Base-by-base conservation (phyloP, 1,140 invertebrate species). In the Pseudoatta argentina region DNA sequence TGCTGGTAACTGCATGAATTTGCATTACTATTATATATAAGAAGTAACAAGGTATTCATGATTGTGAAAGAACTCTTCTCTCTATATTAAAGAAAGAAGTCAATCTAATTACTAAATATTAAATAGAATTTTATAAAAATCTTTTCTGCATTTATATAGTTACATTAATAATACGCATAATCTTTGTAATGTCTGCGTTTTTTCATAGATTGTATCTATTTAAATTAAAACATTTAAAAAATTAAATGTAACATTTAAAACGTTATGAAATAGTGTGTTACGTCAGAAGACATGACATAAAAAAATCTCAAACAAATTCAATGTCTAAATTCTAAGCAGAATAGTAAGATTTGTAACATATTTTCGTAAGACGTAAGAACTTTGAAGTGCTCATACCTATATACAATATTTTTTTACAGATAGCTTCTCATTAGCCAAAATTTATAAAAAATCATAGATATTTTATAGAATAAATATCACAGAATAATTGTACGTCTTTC, bases 11-110 rank as follows among this genome's bases (percentile, higher is more conserved):
- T 21, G 21, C 21, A 27, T 67, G 10, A 30, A 53, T 78, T 64
- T 30, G 48, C 12, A 67, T 78, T 66, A 21, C 5, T 51, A 51
- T n/a, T n/a, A n/a, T n/a, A n/a, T 69, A 14, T 44, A 69, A 69
- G 39, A 48, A 5, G 6, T 14, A 67, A 78, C 18, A 67, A 64
- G 34, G 0, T 2, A 79, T 53, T 21, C 21, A 44, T 6, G 14
- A 69, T 69, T 79, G 12, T 24, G 51, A 69, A 67, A 44, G 10
- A 48, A 48, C 4, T 51, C 10, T 66, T 67, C 2, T n/a, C 5
- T 30, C n/a, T 78, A 34, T 78, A 34, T 30, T 75, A 44, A 59
- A 44, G 61, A 75, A 24, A 10, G 5, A 57, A 21, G 10, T 44
- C 10, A 48, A 39, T 69, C 2, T 24, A 69, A 69, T 18, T 51